Conservation (phyloP, 37 sponge, comb jelly and placozoan species). For the Spongilla lacustris region DNA sequence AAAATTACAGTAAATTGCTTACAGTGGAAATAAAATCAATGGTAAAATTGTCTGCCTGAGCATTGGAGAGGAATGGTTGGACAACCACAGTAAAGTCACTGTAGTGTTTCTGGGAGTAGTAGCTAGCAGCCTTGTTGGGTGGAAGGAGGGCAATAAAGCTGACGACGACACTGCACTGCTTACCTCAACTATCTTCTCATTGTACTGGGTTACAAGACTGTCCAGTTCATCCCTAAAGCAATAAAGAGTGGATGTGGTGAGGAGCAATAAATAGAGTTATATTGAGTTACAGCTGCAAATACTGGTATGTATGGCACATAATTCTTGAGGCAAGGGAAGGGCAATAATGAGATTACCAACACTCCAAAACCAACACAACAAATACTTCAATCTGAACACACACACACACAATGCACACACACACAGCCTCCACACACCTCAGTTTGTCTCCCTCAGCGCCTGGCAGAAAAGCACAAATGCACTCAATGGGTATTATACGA, state of each 20-base stretch:
- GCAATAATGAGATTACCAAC: background rate
- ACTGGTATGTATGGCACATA: too few relatives aligned
- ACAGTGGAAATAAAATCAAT: constrained; percentile 70
- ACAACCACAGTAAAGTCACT: constrained; percentile 78
- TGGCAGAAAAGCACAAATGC: constrained; percentile 66
- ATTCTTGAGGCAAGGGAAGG: background rate
- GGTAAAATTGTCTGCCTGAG: constrained; percentile 43
- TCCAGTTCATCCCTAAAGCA: constrained; percentile 55
- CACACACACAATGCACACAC: background rate
- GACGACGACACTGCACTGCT: background rate
- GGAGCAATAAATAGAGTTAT: background rate
- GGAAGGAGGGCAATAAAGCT: constrained; percentile 15
- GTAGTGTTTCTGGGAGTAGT: constrained; percentile 43
- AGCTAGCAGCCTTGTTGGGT: constrained; percentile 40
- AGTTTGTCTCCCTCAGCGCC: constrained; percentile 64
- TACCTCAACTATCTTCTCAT: constrained; percentile 63
- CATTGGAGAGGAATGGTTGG: constrained; percentile 69
- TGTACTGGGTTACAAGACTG: constrained; percentile 38
- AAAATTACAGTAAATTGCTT: background rate
- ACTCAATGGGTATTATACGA: constrained; percentile 73
- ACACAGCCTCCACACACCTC: constrained; percentile 33
- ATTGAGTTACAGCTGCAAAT: background rate
- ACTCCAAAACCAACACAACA: too few relatives aligned
- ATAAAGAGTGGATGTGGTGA: background rate
- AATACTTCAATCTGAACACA: background rate